Conservation (phyloP, 2,113 vertebrate genomes). For the Xenopus tropicalis region DNA sequence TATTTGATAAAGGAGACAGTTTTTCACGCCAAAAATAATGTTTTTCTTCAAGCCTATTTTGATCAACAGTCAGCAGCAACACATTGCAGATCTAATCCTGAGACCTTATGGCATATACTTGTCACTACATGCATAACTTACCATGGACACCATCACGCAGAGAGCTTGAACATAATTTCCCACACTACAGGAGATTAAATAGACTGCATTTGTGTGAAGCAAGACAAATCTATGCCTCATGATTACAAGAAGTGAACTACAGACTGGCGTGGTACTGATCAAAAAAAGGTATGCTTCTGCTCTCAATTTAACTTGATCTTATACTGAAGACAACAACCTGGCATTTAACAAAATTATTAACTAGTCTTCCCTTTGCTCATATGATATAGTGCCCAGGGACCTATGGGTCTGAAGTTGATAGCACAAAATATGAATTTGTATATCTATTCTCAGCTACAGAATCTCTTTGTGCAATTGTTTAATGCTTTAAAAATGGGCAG, state of each 20-base stretch:
- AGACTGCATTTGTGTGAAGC: constrained; percentile 66
- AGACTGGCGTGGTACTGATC: background rate
- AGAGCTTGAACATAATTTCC: constrained; percentile 77
- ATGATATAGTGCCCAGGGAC: too few relatives aligned
- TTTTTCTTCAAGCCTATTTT: constrained; percentile 77
- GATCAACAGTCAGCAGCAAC: constrained; percentile 89
- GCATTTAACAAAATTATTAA: too few relatives aligned
- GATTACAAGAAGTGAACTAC: constrained; percentile 66
- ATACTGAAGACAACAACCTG: too few relatives aligned
- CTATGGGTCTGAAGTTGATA: too few relatives aligned
- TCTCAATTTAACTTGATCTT: too few relatives aligned
- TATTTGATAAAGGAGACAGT: constrained; percentile 88
- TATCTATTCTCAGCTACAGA: too few relatives aligned
- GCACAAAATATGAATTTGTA: too few relatives aligned
- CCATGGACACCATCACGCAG: constrained; percentile 66
- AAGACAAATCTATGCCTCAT: constrained; percentile 60
- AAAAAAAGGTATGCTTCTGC: too few relatives aligned
- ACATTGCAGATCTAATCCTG: constrained; percentile 91
- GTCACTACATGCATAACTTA: constrained; percentile 89
- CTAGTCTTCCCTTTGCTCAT: too few relatives aligned
- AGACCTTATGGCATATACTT: constrained; percentile 82
- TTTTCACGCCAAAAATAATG: constrained; percentile 98
- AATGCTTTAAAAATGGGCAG: too few relatives aligned
- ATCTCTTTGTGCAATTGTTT: too few relatives aligned
- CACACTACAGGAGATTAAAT: constrained; percentile 80